Evolutionary conservation across 2,888 invertebrate species (phyloP).

Genomic region (Agonum fuliginosum): DNA sequence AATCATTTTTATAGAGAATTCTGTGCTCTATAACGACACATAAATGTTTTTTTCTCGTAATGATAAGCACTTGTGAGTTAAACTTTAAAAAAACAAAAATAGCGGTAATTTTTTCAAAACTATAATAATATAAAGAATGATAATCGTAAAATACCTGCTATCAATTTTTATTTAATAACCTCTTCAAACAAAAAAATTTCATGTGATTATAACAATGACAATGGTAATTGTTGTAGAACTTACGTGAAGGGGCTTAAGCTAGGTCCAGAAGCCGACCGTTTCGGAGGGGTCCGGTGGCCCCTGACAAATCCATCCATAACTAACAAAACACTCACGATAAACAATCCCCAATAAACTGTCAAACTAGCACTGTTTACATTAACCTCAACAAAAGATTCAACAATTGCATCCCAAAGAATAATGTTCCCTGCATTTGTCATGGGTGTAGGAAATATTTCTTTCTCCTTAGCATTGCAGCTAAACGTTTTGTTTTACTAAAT

Average conservation of each 20-base stretch:
- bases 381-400: constrained; percentile 39
- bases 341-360: constrained; percentile 52
- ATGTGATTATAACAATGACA: neutral
- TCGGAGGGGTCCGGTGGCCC: constrained; percentile 52
- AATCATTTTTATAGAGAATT: no score
- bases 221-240: neutral
- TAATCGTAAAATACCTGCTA: no score
- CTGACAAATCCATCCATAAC: constrained; percentile 53
- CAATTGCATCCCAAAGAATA: constrained; percentile 45
- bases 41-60: no score
- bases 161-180: no score
- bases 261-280: constrained; percentile 51
- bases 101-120: no score
- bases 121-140: no score
- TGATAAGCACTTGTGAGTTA: no score
- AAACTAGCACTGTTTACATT: constrained; percentile 17
- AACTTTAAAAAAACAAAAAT: no score
- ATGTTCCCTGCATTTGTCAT: constrained; percentile 48
- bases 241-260: constrained; percentile 50
- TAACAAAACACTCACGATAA: constrained; percentile 53
- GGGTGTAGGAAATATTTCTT: constrained; percentile 45
- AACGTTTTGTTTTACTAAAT: neutral
- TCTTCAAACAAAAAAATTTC: no score
- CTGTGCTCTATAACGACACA: no score
- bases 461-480: constrained; percentile 40